Evolutionary conservation across 1,140 invertebrate genomes (phyloP), one percentile per base, ranked within the genome.

Genomic region (Andrena cerasifolii): DNA sequence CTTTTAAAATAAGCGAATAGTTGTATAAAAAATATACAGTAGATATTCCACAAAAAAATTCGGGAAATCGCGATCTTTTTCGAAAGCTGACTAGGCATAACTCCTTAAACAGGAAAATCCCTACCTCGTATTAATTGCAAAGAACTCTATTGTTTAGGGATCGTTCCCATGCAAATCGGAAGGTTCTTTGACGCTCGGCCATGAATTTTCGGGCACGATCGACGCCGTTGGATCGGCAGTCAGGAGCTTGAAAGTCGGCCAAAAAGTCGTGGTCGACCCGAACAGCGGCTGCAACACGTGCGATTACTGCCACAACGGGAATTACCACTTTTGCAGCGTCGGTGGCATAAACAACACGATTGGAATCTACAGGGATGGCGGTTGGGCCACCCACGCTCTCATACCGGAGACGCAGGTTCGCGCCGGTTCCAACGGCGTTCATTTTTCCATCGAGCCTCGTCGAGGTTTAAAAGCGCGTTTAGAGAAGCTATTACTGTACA

Each of bases 121-220:
- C n/a, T n/a, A n/a, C n/a, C n/a, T n/a, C n/a, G n/a, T n/a, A n/a
- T n/a, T n/a, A 3, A 40, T 40, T 40, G 36, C 36, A 40, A 40
- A 40, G 4, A 40, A 40, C 36, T 40, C 18, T 3, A 40, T 78
- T 62, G 85, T 91, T 51, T 58, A 95, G 95, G 95, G 95, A 3
- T 89, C 93, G 67, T 95, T 95, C 85, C 95, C 95, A 2, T 95
- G 94, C 3, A 94, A 92, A 26, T 89, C 93, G n/a, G 89, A 92
- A 33, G 91, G 87, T 0, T 92, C 93, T 0, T 83, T 95, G 4
- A 94, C 94, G 1, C 88, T 96, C 18, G 96, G 96, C 0, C 96
- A 96, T 84, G 96, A 97, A 89, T 96, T 96, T 83, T 94, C 94
- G 65, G 96, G 96, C 0, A 92, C 91, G 0, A 91, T 96, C 0